phyloP scores from a whole-genome alignment of 64 coral and sea anemone species.

The Actinia equina region DNA sequence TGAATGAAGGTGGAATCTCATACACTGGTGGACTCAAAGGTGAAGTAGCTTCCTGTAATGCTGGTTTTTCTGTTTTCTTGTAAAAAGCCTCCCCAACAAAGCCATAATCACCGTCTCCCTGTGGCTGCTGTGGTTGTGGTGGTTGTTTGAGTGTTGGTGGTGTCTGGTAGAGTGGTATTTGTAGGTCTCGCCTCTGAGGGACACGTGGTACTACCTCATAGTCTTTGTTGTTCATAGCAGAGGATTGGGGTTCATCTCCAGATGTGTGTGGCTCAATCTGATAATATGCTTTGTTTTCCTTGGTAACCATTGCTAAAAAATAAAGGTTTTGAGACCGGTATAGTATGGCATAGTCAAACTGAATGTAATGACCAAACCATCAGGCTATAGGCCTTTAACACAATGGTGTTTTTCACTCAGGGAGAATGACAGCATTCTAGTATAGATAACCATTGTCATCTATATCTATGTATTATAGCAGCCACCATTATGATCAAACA shows the following conservation, averaged over 20 bases:
- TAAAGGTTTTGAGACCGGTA: background rate
- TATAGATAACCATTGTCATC: too few species aligned
- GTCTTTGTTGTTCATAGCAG: background rate
- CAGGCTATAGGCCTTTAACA: too few species aligned
- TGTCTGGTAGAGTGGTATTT: background rate
- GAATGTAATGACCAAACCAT: background rate
- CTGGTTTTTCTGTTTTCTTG: background rate
- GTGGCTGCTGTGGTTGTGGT: background rate
- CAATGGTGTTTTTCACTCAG: too few species aligned
- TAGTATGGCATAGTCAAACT: too few species aligned
- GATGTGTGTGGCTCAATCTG: slow-evolving; percentile 3
- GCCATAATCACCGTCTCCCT: slow-evolving; percentile 13
- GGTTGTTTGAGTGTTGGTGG: background rate
- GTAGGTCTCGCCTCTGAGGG: background rate
- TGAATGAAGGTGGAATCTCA: slow-evolving; percentile 11
- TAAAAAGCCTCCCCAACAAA: background rate
- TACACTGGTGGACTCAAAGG: slow-evolving; percentile 7
- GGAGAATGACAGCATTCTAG: too few species aligned
- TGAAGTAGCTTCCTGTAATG: background rate
- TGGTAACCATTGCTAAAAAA: slow-evolving; percentile 11
- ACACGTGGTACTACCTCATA: slow-evolving; percentile 9
- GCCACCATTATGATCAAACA: too few species aligned
- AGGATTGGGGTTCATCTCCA: background rate
- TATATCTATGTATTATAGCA: too few species aligned
- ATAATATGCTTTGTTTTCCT: slow-evolving; percentile 26